Evolutionary conservation across 2,113 vertebrate genomes (phyloP).

Genomic region (Fregata magnificens): DNA sequence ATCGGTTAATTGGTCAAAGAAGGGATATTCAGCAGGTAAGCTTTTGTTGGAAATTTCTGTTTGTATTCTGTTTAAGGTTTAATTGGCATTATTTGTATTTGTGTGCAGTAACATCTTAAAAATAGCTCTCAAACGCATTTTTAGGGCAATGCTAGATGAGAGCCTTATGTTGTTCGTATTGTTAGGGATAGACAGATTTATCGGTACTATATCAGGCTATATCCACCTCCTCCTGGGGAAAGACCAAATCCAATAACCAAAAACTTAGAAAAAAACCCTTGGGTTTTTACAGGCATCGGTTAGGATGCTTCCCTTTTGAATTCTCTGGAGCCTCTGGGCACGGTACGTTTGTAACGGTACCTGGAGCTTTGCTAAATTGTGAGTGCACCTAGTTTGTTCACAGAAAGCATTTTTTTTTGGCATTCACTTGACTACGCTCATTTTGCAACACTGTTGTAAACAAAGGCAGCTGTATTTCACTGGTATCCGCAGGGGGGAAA

Average conservation of each 20-base stretch:
- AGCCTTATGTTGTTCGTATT: neutral
- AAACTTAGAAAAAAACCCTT: neutral
- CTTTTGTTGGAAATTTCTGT: neutral
- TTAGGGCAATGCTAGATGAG: neutral
- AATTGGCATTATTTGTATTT: neutral
- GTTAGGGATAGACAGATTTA: neutral
- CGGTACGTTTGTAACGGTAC: too few relatives aligned
- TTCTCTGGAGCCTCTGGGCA: neutral
- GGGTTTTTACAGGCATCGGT: neutral
- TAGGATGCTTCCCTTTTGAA: neutral
- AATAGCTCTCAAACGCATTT: neutral
- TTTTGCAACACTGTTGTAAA: too few relatives aligned
- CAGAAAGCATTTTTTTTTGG: neutral
- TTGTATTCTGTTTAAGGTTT: neutral
- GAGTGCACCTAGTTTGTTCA: too few relatives aligned
- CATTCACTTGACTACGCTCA: too few relatives aligned
- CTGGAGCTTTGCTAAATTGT: neutral
- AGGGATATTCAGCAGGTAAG: neutral
- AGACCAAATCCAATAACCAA: neutral
- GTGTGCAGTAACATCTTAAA: neutral
- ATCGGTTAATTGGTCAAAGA: too few relatives aligned
- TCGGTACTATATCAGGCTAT: neutral
- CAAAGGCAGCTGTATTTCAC: neutral
- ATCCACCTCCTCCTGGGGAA: neutral
- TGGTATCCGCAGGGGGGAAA: neutral